Evolutionary conservation across 2,797 vertebrate genomes (phyloP).

Genomic region (Masticophis lateralis): DNA sequence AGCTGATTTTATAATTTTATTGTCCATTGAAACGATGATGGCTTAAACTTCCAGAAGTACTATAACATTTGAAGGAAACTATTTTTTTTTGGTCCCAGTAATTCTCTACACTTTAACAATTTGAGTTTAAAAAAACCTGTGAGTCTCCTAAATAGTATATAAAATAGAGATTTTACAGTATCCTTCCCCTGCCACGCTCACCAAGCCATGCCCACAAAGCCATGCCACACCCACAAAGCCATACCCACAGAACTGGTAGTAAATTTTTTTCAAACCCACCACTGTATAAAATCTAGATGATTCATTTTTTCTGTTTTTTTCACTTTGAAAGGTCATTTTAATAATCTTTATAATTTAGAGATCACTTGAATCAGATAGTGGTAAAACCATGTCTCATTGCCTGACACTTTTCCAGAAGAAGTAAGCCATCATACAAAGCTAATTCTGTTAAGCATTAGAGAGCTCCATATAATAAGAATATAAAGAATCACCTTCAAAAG

Average conservation of each 20-base stretch:
- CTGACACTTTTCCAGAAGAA: neutral
- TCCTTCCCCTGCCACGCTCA: too few relatives aligned
- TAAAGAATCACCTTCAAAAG: neutral
- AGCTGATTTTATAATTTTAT: neutral
- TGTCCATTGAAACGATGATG: neutral
- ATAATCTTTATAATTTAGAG: neutral
- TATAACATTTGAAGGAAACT: neutral
- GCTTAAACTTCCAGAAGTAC: neutral
- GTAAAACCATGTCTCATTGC: neutral
- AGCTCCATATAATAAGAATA: neutral
- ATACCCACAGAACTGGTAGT: too few relatives aligned
- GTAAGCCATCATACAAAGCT: neutral
- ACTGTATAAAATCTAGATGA: neutral
- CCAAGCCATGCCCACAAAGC: too few relatives aligned
- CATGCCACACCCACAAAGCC: too few relatives aligned
- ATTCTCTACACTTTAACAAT: neutral
- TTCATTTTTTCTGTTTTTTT: too few relatives aligned
- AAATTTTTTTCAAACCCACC: too few relatives aligned
- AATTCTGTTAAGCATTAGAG: neutral
- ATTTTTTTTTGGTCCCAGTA: neutral
- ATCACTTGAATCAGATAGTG: neutral
- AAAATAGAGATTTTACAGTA: too few relatives aligned
- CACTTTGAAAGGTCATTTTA: neutral
- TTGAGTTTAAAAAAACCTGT: neutral
- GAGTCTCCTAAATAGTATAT: neutral